Conservation (phyloP, 2,113 vertebrate genomes). For the Rattus rattus region DNA sequence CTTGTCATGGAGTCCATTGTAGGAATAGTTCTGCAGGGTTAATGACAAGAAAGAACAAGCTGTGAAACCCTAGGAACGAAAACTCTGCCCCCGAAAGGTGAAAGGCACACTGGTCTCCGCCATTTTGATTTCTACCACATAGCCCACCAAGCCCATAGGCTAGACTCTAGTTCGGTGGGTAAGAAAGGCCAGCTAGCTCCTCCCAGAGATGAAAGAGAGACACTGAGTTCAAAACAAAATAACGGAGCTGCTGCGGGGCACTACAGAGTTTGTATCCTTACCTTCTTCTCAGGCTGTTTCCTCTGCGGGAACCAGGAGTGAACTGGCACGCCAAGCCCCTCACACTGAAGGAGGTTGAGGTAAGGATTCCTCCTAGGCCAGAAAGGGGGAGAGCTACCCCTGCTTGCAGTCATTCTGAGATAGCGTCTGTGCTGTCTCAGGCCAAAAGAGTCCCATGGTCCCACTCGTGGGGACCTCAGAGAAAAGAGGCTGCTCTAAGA, state of each 20-base stretch:
- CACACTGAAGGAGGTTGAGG: conserved; percentile 93
- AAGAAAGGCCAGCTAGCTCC: neutral
- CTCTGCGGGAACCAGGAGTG: conserved; percentile 95
- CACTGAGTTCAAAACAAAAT: neutral
- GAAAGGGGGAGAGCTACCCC: neutral
- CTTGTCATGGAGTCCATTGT: rapidly evolving
- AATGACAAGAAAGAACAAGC: neutral
- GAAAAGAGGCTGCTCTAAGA: neutral
- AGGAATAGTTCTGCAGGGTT: neutral
- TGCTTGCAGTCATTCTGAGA: neutral
- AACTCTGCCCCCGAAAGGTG: neutral
- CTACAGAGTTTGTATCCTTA: rapidly evolving
- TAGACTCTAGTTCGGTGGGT: too few relatives aligned
- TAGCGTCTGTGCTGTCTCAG: neutral
- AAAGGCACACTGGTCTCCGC: neutral
- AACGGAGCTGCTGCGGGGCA: rapidly evolving
- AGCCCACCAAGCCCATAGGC: rapidly evolving
- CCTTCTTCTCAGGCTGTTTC: conserved; percentile 92
- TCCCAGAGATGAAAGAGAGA: neutral
- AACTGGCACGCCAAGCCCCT: conserved; percentile 94
- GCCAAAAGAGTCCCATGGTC: neutral
- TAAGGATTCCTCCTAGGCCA: conserved; percentile 70
- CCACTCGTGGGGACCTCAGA: too few relatives aligned
- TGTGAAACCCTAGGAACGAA: neutral
- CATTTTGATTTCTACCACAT: neutral